Evolutionary conservation across 2,888 invertebrate species (phyloP), one percentile per base, ranked within the genome.

Genomic region (Chymomyza amoena): DNA sequence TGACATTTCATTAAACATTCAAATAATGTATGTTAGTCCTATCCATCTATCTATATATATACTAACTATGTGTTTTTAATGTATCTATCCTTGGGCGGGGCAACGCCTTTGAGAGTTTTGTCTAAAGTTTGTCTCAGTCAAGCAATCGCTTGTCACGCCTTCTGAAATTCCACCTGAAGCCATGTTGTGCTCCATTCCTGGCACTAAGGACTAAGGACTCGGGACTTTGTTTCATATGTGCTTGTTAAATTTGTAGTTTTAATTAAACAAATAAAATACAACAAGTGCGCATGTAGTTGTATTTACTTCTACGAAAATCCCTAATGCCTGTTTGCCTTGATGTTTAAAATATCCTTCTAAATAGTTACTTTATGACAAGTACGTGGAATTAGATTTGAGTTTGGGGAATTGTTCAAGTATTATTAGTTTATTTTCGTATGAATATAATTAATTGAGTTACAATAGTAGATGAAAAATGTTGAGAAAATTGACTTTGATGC

Each of bases 211-310:
- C 32, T 32, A 32, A 6, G 32, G 9, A 9, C 32, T 32, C 32
- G 32, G 32, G 1, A 45, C 13, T 25, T 25, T 63, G 63, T 39
- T 7, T 32, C 64, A 56, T 25, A 6, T 60, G 32, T 60, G 6
- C 45, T 54, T 63, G 65, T 73, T 57, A 72, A 78, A 78, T 69
- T 64, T 75, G 64, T 72, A 65, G 69, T 68, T 75, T 74, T 84
- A 76, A 84, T 84, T 78, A 80, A 78, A 77, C 69, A 76, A 71
- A 72, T 77, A 64, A 75, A 81, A 75, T 79, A 32, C 18, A 64
- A 57, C 28, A 25, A 18, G 20, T 25, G 18, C 25, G 9, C 13
- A 18, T 5, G 25, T 57, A 25, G 54, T 25, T 28, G 57, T 13
- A 57, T 5, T 28, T 25, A 57, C 18, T 45, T 45, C 2, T 45